Percentiles rank a stretch among this genome's conserved stretches.
phyloP scores from a whole-genome alignment of 2,113 vertebrate genomes.

The Sinocyclocheilus anophthalmus region DNA sequence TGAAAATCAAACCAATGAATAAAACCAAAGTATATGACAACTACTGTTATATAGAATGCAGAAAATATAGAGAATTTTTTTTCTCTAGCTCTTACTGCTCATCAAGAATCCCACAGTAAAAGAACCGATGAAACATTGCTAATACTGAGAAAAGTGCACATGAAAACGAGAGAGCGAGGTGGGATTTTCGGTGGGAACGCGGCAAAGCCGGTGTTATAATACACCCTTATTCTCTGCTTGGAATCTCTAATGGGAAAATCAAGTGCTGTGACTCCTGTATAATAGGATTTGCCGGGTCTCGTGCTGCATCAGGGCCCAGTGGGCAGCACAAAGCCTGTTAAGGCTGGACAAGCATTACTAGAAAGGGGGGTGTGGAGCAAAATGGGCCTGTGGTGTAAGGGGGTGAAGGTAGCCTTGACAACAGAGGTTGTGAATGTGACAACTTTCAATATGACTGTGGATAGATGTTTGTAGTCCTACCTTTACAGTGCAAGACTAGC shows the following conservation, averaged over 20 bases:
- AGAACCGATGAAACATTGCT: conserved; percentile 8
- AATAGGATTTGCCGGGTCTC: conserved; percentile 85
- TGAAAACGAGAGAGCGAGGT: conserved; percentile 43
- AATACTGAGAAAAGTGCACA: conserved; percentile 40
- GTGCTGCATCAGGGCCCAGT: conserved; percentile 82
- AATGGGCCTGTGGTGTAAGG: conserved; percentile 49
- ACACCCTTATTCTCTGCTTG: conserved; percentile 80
- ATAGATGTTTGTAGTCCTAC: conserved; percentile 16
- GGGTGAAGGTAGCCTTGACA: conserved; percentile 74
- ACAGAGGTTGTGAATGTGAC: conserved; percentile 65
- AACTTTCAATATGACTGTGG: conserved; percentile 35
- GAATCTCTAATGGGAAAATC: conserved; percentile 84
- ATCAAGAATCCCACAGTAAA: neutral
- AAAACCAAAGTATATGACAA: no score
- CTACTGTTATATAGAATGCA: neutral
- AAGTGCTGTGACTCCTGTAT: conserved; percentile 82
- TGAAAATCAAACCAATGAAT: neutral
- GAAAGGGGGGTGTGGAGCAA: conserved; percentile 58
- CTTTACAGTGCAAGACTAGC: neutral
- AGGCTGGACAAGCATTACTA: conserved; percentile 83
- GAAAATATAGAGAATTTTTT: neutral
- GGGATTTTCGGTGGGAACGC: conserved; percentile 65
- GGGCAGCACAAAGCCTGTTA: conserved; percentile 84
- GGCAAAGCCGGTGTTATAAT: conserved; percentile 77
- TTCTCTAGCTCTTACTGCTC: neutral